Evolutionary conservation across 2,888 invertebrate species (phyloP), one percentile per base, ranked within the genome.

Genomic region (Brachynemurus nebulosus): DNA sequence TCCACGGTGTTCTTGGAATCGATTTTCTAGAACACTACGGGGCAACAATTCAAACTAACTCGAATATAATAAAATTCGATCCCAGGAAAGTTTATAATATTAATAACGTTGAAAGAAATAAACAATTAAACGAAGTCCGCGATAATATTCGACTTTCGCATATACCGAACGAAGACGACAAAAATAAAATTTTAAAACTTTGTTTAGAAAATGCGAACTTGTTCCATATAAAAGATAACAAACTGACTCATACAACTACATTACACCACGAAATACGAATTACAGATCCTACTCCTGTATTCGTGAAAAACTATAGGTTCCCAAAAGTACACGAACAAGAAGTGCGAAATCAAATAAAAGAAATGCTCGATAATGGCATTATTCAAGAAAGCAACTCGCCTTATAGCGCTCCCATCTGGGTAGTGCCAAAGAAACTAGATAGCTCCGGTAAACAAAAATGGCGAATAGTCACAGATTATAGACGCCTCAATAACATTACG

Each of bases 281-380:
- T 12, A 30, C 30, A 9, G 14, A 5, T 14, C n/a, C n/a, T 12
- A 30, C 30, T 12, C 30, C 8, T 11, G 11, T 30, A 12, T 14
- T 12, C 11, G 14, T 30, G 14, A 30, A 30, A 30, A 30, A 14
- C 11, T 30, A 30, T 30, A 36, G 48, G 54, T 49, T 18, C 12
- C 56, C 56, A 9, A 39, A 51, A n/a, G 39, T 53, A 3, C 54
- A 56, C 40, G 53, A 51, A 47, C 34, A 48, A 21, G 53, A 57
- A 48, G 52, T 56, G 2, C 4, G 47, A 19, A 45, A 18, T n/a
- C 55, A 58, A 48, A 55, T 54, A 27, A 27, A 41, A 11, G 43
- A 52, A 41, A 49, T 53, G 44, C 44, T 54, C 1, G 36, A 48
- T 11, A 40, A 53, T 39, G 42, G 42, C 5, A 52, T 53, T n/a